A percentile compares a stretch with the other conserved stretches of the same genome.
Evolutionary conservation across 2,113 vertebrate species (phyloP).

Genomic region (Etheostoma spectabile): DNA sequence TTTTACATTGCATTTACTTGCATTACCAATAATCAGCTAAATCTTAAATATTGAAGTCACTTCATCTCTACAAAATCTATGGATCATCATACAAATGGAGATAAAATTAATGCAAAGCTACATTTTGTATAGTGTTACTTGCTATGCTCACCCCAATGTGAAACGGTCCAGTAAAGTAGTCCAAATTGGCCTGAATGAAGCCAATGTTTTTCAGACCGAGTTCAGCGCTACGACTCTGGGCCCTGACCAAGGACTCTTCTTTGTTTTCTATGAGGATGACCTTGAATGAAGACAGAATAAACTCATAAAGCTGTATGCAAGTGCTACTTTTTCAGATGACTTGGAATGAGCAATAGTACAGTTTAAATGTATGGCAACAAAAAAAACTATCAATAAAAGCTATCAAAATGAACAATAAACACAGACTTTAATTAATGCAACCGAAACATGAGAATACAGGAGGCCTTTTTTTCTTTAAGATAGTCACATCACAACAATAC

Average conservation of each 20-base stretch:
- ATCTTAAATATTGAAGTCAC: background rate
- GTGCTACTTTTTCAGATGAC: constrained; percentile 47
- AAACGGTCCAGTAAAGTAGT: constrained; percentile 94
- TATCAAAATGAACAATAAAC: background rate
- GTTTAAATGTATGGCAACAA: background rate
- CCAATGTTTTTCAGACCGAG: constrained; percentile 91
- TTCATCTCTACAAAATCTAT: background rate
- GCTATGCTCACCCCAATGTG: constrained; percentile 92
- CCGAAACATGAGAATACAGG: background rate
- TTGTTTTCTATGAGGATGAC: constrained; percentile 97
- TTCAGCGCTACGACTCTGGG: constrained; percentile 88
- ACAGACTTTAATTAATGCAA: background rate
- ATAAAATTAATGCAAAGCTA: constrained; percentile 1
- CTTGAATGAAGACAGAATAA: constrained; percentile 74
- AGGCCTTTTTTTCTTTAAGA: too few relatives aligned
- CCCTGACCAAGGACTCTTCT: constrained; percentile 93
- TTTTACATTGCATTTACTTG: background rate
- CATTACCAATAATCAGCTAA: background rate
- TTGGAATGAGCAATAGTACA: constrained; percentile 59
- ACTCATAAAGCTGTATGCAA: background rate
- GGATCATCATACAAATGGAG: constrained; percentile 4
- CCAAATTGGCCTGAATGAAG: constrained; percentile 97
- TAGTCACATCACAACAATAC: too few relatives aligned
- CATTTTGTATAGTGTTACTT: background rate
- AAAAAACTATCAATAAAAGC: background rate